Percentiles rank a stretch among this genome's conserved stretches.
Conservation (phyloP, 2,888 invertebrate genomes). For the Yponomeuta plumbellus region DNA sequence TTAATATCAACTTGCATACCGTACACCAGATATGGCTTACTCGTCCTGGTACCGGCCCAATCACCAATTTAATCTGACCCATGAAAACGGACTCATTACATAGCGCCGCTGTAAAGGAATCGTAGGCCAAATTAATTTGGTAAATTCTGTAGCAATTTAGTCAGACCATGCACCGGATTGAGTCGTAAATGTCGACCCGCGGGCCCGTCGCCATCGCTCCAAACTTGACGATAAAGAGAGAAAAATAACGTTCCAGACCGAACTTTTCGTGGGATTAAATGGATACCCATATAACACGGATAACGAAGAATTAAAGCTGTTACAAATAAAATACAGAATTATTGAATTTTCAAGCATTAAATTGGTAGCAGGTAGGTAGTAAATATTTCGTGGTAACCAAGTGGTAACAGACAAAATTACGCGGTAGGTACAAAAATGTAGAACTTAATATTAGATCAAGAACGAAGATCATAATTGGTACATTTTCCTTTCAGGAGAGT, state of each 20-base stretch:
- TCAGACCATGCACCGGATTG: slow-evolving; percentile 63
- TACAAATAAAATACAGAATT: not conserved
- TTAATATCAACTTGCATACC: slow-evolving; percentile 29
- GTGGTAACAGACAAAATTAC: not conserved
- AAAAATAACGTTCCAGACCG: slow-evolving; percentile 26
- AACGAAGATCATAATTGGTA: no score
- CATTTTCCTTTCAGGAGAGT: not conserved
- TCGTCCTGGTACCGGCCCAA: slow-evolving; percentile 56
- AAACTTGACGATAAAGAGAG: slow-evolving; percentile 48
- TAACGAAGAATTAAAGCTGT: not conserved
- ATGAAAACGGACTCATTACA: slow-evolving; percentile 28
- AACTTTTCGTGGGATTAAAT: slow-evolving; percentile 33
- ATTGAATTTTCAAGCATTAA: not conserved
- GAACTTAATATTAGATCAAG: no score
- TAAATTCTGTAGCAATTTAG: slow-evolving; percentile 39
- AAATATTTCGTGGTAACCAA: not conserved
- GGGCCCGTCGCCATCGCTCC: slow-evolving; percentile 59
- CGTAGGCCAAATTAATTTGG: slow-evolving; percentile 55
- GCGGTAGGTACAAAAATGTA: not conserved
- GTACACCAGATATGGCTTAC: slow-evolving; percentile 55
- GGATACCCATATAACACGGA: not conserved
- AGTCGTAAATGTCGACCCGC: slow-evolving; percentile 73
- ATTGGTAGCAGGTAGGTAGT: not conserved
- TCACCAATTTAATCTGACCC: slow-evolving; percentile 49
- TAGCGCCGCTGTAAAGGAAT: not conserved